Evolutionary conservation across 2,888 invertebrate species (phyloP).

Genomic region (Acrobasis suavella): DNA sequence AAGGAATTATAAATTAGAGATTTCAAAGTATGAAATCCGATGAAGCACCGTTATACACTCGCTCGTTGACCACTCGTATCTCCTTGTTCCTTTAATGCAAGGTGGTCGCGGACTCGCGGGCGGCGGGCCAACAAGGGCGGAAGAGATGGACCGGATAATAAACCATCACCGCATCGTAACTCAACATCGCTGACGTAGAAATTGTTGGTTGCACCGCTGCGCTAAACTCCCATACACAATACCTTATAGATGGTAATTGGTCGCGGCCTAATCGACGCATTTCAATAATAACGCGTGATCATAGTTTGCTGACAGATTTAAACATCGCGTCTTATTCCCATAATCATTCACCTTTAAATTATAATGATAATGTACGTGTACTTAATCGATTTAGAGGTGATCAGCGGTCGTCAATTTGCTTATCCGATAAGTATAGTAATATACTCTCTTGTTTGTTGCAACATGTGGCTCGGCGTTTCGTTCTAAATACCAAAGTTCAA

Average conservation of each 20-base stretch:
- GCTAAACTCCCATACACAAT: conserved; percentile 55
- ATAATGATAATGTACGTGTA: conserved; percentile 4
- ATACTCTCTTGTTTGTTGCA: neutral
- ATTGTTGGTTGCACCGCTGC: conserved; percentile 68
- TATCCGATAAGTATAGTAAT: neutral
- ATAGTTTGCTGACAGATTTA: conserved; percentile 42
- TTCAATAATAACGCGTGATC: conserved; percentile 55
- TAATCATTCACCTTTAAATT: conserved; percentile 6
- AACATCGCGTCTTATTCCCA: conserved; percentile 22
- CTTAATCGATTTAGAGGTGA: conserved; percentile 14
- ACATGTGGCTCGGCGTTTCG: neutral
- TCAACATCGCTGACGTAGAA: conserved; percentile 73
- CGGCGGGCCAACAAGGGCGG: conserved; percentile 72
- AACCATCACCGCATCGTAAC: conserved; percentile 76
- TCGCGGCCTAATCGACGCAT: conserved; percentile 59
- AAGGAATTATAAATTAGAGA: no score
- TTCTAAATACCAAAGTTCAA: no score
- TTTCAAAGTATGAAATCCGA: no score
- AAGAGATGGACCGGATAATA: conserved; percentile 79
- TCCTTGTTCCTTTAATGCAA: neutral
- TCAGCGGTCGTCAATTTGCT: conserved; percentile 1
- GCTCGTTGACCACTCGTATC: conserved; percentile 25
- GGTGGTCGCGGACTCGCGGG: conserved; percentile 16
- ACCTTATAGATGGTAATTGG: conserved; percentile 68
- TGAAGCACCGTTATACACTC: no score